Percentiles rank a stretch among this genome's conserved stretches.
Conservation (phyloP, 2,797 vertebrate genomes). For the Podargus strigoides region DNA sequence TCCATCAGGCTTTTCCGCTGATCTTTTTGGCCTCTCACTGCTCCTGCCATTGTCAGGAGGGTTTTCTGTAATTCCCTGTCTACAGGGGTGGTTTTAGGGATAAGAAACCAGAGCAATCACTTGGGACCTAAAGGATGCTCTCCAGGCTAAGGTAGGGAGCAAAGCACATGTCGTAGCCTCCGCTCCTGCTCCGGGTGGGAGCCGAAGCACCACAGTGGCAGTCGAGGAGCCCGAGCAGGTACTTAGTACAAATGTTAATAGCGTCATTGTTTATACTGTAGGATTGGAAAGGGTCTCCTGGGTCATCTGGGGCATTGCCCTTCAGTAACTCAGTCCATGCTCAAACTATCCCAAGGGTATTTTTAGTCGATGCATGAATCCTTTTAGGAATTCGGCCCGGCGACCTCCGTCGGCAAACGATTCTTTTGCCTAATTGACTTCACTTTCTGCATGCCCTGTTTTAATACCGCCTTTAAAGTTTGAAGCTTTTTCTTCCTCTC, state of each 20-base stretch:
- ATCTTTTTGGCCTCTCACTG: not conserved
- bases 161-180: not conserved
- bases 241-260: slow-evolving; percentile 59
- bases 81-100: not conserved
- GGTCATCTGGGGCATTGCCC: slow-evolving; percentile 61
- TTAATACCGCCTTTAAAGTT: slow-evolving; percentile 44
- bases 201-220: rapidly evolving
- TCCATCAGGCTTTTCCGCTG: not conserved
- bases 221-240: not conserved
- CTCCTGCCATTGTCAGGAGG: not conserved
- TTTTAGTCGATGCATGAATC: slow-evolving; percentile 56
- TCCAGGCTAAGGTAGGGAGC: not conserved
- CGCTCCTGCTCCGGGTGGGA: not conserved
- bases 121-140: not conserved
- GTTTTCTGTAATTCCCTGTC: not conserved
- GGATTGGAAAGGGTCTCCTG: slow-evolving; percentile 62
- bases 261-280: slow-evolving; percentile 58
- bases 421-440: slow-evolving; percentile 57
- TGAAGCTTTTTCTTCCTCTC: slow-evolving; percentile 12
- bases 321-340: slow-evolving; percentile 59
- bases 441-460: slow-evolving; percentile 2
- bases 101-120: not conserved
- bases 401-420: slow-evolving; percentile 30
- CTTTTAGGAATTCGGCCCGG: slow-evolving; percentile 51
- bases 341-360: slow-evolving; percentile 55